Base-by-base conservation (phyloP, 2,888 invertebrate genomes). In the Chaitophorus viminalis region DNA sequence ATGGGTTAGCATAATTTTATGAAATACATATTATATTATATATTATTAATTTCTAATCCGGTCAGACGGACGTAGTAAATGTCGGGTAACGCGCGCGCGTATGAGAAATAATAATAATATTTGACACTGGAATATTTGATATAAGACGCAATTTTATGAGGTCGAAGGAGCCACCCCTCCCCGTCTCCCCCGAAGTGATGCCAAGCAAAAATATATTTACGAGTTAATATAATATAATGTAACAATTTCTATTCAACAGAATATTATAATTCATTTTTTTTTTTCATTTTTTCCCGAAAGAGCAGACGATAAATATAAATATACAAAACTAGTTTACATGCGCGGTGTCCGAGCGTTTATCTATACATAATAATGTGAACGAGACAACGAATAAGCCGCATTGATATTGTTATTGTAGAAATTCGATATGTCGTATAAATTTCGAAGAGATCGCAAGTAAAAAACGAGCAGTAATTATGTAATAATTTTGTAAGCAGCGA, bases 41-140 rank as follows among this genome's bases (percentile, higher is more conserved):
- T 82, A 52, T 74, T 36, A 60, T 75, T 83, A 83, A 75, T 75
- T 83, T 75, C 74, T 74, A 75, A 83, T 75, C 83, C 36, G 74
- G 83, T 39, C 75, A 36, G 17, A n/a, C 25, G 29, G n/a, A 21
- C 54, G 14, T 36, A 31, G 54, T 70, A 54, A 72, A 52, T 72
- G 36, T n/a, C 25, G 52, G 9, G 54, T 18, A 46, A 21, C 33
- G 4, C 52, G 68, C 82, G 68, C 82, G 72, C n/a, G n/a, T n/a
- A n/a, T 82, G 82, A 72, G 82, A 82, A 82, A 72, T 36, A 54
- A 72, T 52, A 52, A 33, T 72, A 33, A 72, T 11, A 60, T 83
- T 83, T 21, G 36, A 83, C 82, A 17, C 33, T 52, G 17, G 52
- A 46, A 72, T 82, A 72, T 33, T 72, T 33, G n/a, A n/a, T 60